Conservation (phyloP, 1,140 invertebrate species). For the Rhagoletis pomonella region DNA sequence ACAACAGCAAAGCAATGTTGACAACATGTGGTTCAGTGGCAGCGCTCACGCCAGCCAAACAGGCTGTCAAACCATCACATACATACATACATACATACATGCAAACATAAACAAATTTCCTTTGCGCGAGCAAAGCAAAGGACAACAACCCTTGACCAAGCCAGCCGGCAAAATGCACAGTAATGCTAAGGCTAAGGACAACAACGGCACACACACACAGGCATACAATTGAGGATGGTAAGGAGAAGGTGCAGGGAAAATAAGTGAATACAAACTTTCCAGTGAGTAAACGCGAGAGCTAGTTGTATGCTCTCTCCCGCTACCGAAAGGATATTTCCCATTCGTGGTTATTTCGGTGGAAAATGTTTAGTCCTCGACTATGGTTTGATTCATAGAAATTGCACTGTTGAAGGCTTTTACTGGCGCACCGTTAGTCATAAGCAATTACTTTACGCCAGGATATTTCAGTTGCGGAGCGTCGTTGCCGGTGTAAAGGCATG, state of each 20-base stretch:
- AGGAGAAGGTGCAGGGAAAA: too few species aligned
- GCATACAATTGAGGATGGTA: not conserved
- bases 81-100: constrained; percentile 8
- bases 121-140: not conserved
- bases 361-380: not conserved
- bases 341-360: constrained; percentile 30
- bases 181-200: constrained; percentile 32
- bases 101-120: constrained; percentile 19
- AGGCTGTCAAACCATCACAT: not conserved
- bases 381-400: not conserved
- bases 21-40: constrained; percentile 46
- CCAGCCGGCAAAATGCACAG: constrained; percentile 16
- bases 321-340: not conserved
- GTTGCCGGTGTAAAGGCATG: constrained; percentile 1
- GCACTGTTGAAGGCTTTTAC: not conserved
- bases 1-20: constrained; percentile 18
- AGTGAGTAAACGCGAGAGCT: not conserved
- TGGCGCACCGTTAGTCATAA: not conserved
- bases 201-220: not conserved
- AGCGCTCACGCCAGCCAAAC: not conserved
- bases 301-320: not conserved
- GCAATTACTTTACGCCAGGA: not conserved
- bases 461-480: constrained; percentile 41
- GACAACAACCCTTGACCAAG: constrained; percentile 44
- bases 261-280: not conserved